Conservation (phyloP, 2,888 invertebrate genomes). For the Hypomecis punctinalis region DNA sequence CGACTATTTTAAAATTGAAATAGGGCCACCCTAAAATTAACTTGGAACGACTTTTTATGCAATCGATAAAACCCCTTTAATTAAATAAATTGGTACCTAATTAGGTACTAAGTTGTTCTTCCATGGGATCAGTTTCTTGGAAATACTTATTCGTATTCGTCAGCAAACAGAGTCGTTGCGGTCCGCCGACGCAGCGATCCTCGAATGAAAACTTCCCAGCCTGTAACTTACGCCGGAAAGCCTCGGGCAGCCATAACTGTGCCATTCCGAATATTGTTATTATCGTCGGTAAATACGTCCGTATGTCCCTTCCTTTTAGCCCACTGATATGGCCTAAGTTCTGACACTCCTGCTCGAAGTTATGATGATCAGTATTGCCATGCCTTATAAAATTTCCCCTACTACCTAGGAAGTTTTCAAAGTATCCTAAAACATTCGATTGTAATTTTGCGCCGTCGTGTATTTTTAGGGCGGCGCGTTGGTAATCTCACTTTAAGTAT, state of each 20-base stretch:
- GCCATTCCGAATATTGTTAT: constrained; percentile 41
- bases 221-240: constrained; percentile 27
- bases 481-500: too few species aligned
- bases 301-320: constrained; percentile 34
- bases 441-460: too few species aligned
- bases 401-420: not conserved
- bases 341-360: constrained; percentile 35
- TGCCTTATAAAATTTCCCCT: not conserved
- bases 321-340: constrained; percentile 40
- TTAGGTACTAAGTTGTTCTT: not conserved
- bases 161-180: constrained; percentile 25
- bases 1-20: too few species aligned
- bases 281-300: constrained; percentile 40
- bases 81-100: too few species aligned
- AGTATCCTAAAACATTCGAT: too few species aligned
- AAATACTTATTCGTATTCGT: not conserved
- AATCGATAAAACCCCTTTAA: not conserved
- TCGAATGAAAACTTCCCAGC: constrained; percentile 31
- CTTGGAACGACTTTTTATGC: not conserved
- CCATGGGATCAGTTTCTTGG: too few species aligned
- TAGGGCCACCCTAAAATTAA: too few species aligned
- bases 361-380: constrained; percentile 20
- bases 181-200: constrained; percentile 24
- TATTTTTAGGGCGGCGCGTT: too few species aligned
- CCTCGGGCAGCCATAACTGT: constrained; percentile 25